phyloP scores from a whole-genome alignment of 1,140 invertebrate species.

The Lepidurus packardi region DNA sequence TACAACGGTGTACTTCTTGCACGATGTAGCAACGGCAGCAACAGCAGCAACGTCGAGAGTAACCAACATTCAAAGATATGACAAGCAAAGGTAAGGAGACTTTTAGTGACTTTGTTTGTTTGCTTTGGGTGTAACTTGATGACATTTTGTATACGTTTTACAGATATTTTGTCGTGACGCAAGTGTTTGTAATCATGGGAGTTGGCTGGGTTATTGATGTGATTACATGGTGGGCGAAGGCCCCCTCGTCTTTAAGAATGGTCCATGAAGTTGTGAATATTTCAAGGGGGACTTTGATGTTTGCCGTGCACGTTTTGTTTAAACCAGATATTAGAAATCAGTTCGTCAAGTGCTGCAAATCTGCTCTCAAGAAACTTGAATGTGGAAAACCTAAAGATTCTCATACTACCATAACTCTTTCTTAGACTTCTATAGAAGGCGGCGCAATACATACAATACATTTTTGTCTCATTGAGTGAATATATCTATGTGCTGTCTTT shows the following conservation, averaged over 20 bases:
- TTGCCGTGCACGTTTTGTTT: not conserved
- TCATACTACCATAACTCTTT: too few species aligned
- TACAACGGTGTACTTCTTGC: not conserved
- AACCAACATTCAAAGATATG: not conserved
- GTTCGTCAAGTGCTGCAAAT: not conserved
- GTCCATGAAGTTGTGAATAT: not conserved
- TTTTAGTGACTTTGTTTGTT: not conserved
- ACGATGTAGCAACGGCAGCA: not conserved
- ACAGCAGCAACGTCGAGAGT: not conserved
- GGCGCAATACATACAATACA: too few species aligned
- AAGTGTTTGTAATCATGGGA: not conserved
- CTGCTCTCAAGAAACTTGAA: not conserved
- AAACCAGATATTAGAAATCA: constrained; percentile 7
- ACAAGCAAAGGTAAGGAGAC: not conserved
- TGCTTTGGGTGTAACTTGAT: too few species aligned
- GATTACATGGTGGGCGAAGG: not conserved
- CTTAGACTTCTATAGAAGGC: too few species aligned
- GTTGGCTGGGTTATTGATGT: not conserved
- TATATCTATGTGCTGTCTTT: too few species aligned
- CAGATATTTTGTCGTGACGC: not conserved
- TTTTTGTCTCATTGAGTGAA: too few species aligned
- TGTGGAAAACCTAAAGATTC: not conserved
- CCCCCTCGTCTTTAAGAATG: not conserved
- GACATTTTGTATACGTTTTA: not conserved
- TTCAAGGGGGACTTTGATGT: not conserved